Evolutionary conservation across 2,797 vertebrate genomes (phyloP).

Genomic region (Pterois miles): DNA sequence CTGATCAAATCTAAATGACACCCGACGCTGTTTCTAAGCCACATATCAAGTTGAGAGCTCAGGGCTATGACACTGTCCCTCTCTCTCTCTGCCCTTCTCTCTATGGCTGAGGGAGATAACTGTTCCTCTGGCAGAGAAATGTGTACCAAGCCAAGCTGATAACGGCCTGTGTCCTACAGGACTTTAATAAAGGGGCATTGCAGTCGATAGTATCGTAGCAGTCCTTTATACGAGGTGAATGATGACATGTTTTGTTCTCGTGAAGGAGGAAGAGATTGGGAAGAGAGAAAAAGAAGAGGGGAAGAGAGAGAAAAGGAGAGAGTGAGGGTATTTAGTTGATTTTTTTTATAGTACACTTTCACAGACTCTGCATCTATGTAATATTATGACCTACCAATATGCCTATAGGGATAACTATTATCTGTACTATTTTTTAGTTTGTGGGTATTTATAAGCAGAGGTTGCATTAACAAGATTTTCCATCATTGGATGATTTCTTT

Average conservation of each 20-base stretch:
- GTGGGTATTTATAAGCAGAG: no score
- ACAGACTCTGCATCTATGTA: not conserved
- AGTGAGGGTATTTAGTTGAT: not conserved
- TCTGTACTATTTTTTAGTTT: not conserved
- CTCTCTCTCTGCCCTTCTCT: conserved; percentile 27
- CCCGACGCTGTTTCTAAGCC: not conserved
- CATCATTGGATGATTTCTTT: no score
- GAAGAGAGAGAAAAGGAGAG: not conserved
- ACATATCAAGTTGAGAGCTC: conserved; percentile 22
- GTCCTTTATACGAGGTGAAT: conserved; percentile 45
- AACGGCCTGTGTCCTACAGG: conserved; percentile 51
- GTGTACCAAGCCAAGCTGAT: conserved; percentile 58
- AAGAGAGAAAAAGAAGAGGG: not conserved
- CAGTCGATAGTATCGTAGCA: conserved; percentile 47
- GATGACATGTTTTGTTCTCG: conserved; percentile 59
- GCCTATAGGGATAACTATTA: not conserved
- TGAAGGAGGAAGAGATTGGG: conserved; percentile 11
- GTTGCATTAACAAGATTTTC: no score
- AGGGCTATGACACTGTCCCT: not conserved
- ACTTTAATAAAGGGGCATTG: conserved; percentile 59
- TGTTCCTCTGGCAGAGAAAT: conserved; percentile 47
- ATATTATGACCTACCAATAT: not conserved
- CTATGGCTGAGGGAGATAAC: conserved; percentile 35
- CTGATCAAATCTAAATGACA: conserved; percentile 12
- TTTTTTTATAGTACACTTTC: conserved; percentile 15